Percentiles rank a stretch among this genome's conserved stretches.
Conservation (phyloP, 1,140 invertebrate genomes). For the Drosophila nannoptera region DNA sequence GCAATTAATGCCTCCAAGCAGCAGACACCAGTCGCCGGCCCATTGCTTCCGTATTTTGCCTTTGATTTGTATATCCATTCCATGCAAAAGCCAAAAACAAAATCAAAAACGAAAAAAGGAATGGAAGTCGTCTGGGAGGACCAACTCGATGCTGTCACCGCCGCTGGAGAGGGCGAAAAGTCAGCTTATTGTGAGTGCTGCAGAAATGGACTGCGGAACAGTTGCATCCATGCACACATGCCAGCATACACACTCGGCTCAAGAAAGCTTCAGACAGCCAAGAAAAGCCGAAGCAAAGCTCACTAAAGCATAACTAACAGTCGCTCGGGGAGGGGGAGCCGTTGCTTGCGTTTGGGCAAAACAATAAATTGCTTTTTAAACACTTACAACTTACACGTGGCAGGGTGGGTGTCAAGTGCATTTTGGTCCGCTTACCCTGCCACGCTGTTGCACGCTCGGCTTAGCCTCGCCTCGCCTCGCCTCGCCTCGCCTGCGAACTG, state of each 20-base stretch:
- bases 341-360: constrained; percentile 36
- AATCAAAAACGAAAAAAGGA: not conserved
- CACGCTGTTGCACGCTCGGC: constrained; percentile 42
- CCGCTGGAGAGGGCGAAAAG: constrained; percentile 6
- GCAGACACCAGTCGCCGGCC: constrained; percentile 9
- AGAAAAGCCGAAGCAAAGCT: not conserved
- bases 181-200: not conserved
- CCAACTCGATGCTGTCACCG: constrained; percentile 10
- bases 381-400: constrained; percentile 60
- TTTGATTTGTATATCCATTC: constrained; percentile 48
- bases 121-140: no score
- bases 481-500: constrained; percentile 57
- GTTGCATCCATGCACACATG: not conserved
- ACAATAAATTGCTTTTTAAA: constrained; percentile 77
- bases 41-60: constrained; percentile 12
- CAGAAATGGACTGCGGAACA: not conserved
- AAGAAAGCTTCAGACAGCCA: not conserved
- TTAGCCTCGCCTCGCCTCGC: constrained; percentile 33
- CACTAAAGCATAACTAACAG: not conserved
- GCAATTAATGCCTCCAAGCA: constrained; percentile 74
- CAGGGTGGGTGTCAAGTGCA: constrained; percentile 40
- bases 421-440: constrained; percentile 22
- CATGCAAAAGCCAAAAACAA: constrained; percentile 19
- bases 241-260: no score
- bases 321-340: constrained; percentile 3